Percentiles rank a stretch among this genome's conserved stretches.
Conservation (phyloP, 2,113 vertebrate genomes). For the Danionella cerebrum region DNA sequence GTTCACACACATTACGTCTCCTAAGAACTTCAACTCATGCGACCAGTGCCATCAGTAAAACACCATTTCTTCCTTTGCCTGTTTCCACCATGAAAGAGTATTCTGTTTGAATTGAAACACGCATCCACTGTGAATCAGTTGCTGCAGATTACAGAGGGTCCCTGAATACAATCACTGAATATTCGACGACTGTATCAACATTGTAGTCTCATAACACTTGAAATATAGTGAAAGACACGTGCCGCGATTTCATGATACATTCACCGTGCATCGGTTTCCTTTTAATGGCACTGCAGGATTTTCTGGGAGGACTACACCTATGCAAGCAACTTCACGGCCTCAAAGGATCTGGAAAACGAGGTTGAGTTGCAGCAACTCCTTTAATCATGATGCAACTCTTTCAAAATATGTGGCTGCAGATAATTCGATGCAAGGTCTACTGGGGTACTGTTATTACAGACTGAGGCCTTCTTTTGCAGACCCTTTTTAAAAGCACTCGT, state of each 20-base stretch:
- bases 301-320: background rate
- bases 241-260: background rate
- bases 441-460: background rate
- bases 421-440: background rate
- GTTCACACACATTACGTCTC: no score
- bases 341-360: background rate
- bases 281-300: no score
- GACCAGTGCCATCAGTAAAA: no score
- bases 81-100: no score
- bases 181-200: background rate
- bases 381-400: background rate
- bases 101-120: background rate
- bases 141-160: background rate
- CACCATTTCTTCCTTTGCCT: no score
- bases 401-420: background rate
- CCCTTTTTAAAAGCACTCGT: constrained; percentile 8
- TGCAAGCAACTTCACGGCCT: background rate
- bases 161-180: background rate
- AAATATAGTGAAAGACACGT: background rate
- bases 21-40: no score
- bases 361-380: background rate
- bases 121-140: background rate
- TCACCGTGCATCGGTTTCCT: background rate
- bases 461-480: background rate
- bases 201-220: background rate